A percentile compares a stretch with the other conserved stretches of the same genome.
phyloP scores from a whole-genome alignment of 2,113 vertebrate genomes.

The Castor canadensis region DNA sequence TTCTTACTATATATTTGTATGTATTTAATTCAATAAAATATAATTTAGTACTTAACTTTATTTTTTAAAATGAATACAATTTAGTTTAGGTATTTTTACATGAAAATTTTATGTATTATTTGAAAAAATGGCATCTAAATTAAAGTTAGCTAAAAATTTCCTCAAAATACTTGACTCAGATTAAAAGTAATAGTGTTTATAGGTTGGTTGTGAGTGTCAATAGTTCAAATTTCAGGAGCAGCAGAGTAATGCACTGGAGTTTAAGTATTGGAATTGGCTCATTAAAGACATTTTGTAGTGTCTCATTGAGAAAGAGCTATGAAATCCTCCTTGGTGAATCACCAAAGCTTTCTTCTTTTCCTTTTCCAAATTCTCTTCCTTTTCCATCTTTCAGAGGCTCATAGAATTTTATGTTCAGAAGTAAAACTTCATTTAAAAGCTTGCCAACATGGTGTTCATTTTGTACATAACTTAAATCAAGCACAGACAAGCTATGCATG shows the following conservation, averaged over 20 bases:
- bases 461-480: constrained; percentile 40
- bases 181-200: neutral
- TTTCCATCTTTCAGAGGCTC: constrained; percentile 31
- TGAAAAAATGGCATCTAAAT: constrained; percentile 20
- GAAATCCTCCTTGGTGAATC: constrained; percentile 32
- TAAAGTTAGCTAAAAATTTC: neutral
- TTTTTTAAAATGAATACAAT: neutral
- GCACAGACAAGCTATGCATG: constrained; percentile 27
- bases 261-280: neutral
- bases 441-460: constrained; percentile 50
- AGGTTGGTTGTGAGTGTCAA: neutral
- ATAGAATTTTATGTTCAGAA: constrained; percentile 51
- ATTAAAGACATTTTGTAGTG: constrained; percentile 32
- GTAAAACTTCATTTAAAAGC: constrained; percentile 22
- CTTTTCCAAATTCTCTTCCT: constrained; percentile 44
- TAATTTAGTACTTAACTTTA: constrained; percentile 17
- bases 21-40: constrained; percentile 33
- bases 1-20: neutral
- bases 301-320: constrained; percentile 15
- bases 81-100: neutral
- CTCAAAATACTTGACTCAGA: neutral
- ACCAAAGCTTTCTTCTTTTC: constrained; percentile 29
- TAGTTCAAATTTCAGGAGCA: neutral
- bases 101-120: neutral
- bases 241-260: neutral